Base-by-base conservation (phyloP, 2,888 invertebrate species). In the Agrochola litura region DNA sequence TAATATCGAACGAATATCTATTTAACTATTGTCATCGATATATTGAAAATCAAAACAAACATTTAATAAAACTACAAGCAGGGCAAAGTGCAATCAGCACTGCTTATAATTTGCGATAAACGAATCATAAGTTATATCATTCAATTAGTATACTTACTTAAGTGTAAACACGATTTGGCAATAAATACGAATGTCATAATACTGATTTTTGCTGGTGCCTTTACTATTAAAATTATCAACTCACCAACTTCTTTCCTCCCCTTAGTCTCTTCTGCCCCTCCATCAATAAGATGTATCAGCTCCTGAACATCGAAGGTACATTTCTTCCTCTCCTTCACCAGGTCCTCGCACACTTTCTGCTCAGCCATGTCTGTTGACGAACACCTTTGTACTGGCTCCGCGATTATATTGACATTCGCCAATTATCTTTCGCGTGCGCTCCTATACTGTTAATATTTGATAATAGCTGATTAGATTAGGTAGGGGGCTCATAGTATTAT, bases 201-300 rank as follows among this genome's bases (percentile, higher is more conserved):
- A 73, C 12, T 19, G 4, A n/a, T 14, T 22, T 19, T 6, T 10
- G 14, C 19, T 25, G 6, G 9, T 6, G 14, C 2, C 49, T 30
- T 43, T 52, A 14, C 22, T 72, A 46, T 37, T 56, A 22, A 70
- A 73, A 25, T 22, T 25, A 79, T 58, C 25, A 2, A 86, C 94
- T 91, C 49, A 95, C 96, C 95, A 61, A 94, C 90, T 77, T 92
- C 91, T 67, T 90, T 97, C 86, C 98, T 97, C 84, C 97, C 97
- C 80, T 93, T 92, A 6, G 98, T 98, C 91, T 97, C 98, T 63
- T 98, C 96, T 77, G 95, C 93, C n/a, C 98, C 97, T 6, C 98
- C 98, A 93, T 98, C 98, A 85, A 98, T 95, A 81, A 98, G 97
- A 88, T 98, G 94, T 0, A 98, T 98, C 87, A 99, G 95, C 93